Base-by-base conservation (phyloP, 2,113 vertebrate genomes). In the Peromyscus leucopus region DNA sequence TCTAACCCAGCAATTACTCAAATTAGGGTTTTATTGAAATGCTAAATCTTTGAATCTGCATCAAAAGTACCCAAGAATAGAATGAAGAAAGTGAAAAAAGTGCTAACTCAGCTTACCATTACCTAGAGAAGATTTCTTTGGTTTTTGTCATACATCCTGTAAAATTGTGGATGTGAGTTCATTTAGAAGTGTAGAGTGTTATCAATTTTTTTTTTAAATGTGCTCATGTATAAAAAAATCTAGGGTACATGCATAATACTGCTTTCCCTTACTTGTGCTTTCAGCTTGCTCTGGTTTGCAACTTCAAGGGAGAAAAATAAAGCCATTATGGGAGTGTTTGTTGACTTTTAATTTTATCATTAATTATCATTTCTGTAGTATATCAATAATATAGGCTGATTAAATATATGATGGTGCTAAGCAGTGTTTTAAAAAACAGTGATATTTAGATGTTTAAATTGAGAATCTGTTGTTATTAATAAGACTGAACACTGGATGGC, bases 401-500 rank as follows among this genome's bases (percentile, higher is more conserved):
- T 89, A 75, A 78, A 63, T 65, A 22, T 57, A 39, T 5, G 69
- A 59, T 55, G 4, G 1, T 84, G 12, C 57, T 92, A 65, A 93
- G 15, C 24, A 24, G 11, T 84, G 12, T 85, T 92, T 72, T 87
- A 33, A 26, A 76, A n/a, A 67, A 59, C 1, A 12, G 39, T 39
- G 13, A 2, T 2, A 39, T 87, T 48, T 89, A 46, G 1, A 83
- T 46, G 6, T 67, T 90, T 90, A 8, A 79, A 39, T 4, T 7
- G 78, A 22, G 3, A 65, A 51, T 61, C 87, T 28, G 0, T 33
- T 98, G 96, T 84, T 95, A 26, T 89, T 72, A 86, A 93, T 95
- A 59, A 61, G 74, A 10, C 2, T 59, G 72, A 85, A 97, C 98
- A 98, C 98, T 98, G 93, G 98, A 98, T 98, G 98, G 98, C 98